Evolutionary conservation across 2,113 vertebrate species (phyloP).

Genomic region (Hyaena hyaena): DNA sequence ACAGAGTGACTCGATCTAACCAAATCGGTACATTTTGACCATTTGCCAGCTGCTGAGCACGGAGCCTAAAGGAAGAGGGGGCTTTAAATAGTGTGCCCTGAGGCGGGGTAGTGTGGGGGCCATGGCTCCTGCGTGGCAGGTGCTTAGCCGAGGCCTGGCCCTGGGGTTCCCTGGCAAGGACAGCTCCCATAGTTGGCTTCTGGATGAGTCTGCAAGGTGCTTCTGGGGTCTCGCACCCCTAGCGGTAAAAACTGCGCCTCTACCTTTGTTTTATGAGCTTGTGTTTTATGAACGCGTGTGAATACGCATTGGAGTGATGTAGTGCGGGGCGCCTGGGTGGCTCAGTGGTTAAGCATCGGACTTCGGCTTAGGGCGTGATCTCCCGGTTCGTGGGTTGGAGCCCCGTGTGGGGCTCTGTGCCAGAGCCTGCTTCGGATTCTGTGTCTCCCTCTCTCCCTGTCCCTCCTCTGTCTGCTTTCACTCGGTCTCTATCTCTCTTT

Average conservation of each 20-base stretch:
- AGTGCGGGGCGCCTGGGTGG: too few species aligned
- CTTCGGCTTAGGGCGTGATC: too few species aligned
- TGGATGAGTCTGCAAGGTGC: fast-evolving
- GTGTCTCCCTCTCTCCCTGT: too few species aligned
- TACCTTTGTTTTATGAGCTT: neutral
- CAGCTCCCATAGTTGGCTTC: neutral
- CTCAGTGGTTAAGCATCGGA: too few species aligned
- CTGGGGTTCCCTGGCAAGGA: neutral
- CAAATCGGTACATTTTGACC: fast-evolving
- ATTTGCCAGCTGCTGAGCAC: fast-evolving
- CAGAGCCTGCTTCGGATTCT: too few species aligned
- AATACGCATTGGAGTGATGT: neutral
- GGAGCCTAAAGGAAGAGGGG: neutral
- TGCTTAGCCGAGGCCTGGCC: neutral
- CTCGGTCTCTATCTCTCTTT: too few species aligned
- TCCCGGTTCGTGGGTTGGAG: too few species aligned
- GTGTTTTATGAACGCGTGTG: neutral
- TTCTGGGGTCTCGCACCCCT: neutral
- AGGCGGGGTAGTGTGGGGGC: neutral
- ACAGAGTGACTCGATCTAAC: neutral
- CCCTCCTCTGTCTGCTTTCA: too few species aligned
- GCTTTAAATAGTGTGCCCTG: neutral
- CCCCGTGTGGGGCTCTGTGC: too few species aligned
- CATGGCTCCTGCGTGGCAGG: neutral
- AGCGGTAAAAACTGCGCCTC: neutral